A percentile compares a stretch with the other conserved stretches of the same genome.
phyloP scores from a whole-genome alignment of 2,888 invertebrate genomes.

The Tolmerus cingulatus region DNA sequence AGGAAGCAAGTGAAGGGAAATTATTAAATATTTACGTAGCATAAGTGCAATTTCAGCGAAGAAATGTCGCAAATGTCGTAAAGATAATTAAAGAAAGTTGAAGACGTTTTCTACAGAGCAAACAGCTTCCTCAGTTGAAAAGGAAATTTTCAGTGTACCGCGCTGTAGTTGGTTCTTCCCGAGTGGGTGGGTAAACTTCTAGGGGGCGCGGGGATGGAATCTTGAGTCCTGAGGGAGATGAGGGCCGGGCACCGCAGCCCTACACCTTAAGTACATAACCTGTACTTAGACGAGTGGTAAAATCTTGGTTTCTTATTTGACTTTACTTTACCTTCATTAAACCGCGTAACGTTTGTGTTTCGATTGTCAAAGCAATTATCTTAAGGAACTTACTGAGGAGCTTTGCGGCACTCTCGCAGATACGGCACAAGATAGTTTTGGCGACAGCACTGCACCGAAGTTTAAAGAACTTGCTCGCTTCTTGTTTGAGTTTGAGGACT shows the following conservation, averaged over 20 bases:
- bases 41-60: slow-evolving; percentile 1
- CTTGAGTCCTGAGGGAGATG: neutral
- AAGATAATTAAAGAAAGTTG: slow-evolving; percentile 27
- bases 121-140: neutral
- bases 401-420: neutral
- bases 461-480: neutral
- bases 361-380: slow-evolving; percentile 26
- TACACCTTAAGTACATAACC: neutral
- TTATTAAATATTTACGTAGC: slow-evolving; percentile 11
- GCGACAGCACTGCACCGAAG: neutral
- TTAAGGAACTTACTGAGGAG: neutral
- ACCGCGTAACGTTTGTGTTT: slow-evolving; percentile 27
- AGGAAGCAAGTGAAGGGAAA: neutral
- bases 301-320: slow-evolving; percentile 29
- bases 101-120: neutral
- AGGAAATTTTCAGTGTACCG: neutral
- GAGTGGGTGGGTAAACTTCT: neutral
- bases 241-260: neutral
- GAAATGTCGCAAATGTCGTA: slow-evolving; percentile 11
- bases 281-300: neutral
- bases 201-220: neutral
- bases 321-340: slow-evolving; percentile 25
- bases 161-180: neutral
- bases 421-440: neutral
- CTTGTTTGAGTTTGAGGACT: slow-evolving; percentile 1